Base-by-base conservation (phyloP, 2,113 vertebrate genomes). In the Xerus inauris region DNA sequence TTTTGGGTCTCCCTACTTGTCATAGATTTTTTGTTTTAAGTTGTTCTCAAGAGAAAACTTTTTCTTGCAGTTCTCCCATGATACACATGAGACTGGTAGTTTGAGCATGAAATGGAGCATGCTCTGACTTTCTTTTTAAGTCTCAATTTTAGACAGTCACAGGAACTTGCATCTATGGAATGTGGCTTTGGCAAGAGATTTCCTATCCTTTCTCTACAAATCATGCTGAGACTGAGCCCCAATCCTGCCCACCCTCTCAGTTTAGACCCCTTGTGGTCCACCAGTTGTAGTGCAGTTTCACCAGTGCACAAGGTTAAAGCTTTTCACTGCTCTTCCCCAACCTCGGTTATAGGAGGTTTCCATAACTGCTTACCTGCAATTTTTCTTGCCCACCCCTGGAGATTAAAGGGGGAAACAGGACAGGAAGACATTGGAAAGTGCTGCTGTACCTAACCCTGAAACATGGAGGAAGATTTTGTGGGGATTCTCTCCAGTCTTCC, bases 361-460 rank as follows among this genome's bases (percentile, higher is more conserved):
- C 24, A 9, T 49, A 20, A 22, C 1, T 73, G 54, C 8, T 0
- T 38, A 62, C 32, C 14, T 57, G 13, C 2, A 45, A 19, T 38
- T 62, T 62, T 73, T 24, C 32, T 47, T 26, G 14, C 19, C 20
- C 14, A 38, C 13, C 24, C 7, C 59, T 62, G n/a, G 17, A 30
- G 19, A 26, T 54, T 28, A 8, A 40, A 12, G 42, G 28, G 35
- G 35, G 49, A 8, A 35, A 22, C 8, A 28, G 30, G 35, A 12
- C 1, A 38, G 30, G 17, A 20, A 22, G 54, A 73, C 3, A 30
- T 35, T 64, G 30, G 26, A 24, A 7, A 32, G 12, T 69, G 26
- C 10, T 5, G 10, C 28, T 40, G 0, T 38, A 22, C 20, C 4
- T 47, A 4, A 22, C 26, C 8, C 24, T 28, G 49, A 3, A 51